Evolutionary conservation across 2,888 invertebrate genomes (phyloP).

Genomic region (Xanthia togata): DNA sequence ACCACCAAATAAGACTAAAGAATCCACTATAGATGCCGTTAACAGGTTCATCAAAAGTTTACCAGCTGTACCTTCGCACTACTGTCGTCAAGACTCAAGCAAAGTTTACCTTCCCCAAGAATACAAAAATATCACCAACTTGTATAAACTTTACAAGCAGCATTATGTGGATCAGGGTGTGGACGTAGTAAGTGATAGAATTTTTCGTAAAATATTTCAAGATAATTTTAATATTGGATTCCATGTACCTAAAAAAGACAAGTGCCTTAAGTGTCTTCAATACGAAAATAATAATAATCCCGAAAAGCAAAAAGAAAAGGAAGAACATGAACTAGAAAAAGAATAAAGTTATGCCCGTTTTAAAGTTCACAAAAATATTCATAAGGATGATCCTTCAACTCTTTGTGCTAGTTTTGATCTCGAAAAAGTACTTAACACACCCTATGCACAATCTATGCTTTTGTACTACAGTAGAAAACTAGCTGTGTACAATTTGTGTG

Average conservation of each 20-base stretch:
- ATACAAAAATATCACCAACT: constrained; percentile 32
- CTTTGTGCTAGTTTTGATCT: constrained; percentile 36
- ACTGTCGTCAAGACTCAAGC: constrained; percentile 56
- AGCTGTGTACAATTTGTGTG: constrained; percentile 25
- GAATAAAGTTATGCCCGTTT: constrained; percentile 12
- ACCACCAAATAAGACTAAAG: constrained; percentile 47
- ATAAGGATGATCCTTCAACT: constrained; percentile 1
- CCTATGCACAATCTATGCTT: constrained; percentile 39
- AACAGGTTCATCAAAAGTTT: constrained; percentile 53
- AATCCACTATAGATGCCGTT: constrained; percentile 3
- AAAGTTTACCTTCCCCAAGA: constrained; percentile 31
- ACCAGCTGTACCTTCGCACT: constrained; percentile 61
- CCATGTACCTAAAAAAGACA: constrained; percentile 62
- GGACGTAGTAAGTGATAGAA: constrained; percentile 51
- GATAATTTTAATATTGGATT: constrained; percentile 61
- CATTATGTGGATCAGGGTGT: constrained; percentile 21
- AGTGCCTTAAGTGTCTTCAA: constrained; percentile 56
- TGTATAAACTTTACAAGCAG: constrained; percentile 56
- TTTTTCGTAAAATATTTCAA: constrained; percentile 58
- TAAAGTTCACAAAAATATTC: constrained; percentile 15
- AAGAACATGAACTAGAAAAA: constrained; percentile 12
- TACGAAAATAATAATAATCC: constrained; percentile 15
- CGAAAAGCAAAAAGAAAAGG: constrained; percentile 11
- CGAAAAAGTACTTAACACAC: constrained; percentile 46
- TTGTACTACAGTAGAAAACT: constrained; percentile 42